Evolutionary conservation across 2,888 invertebrate genomes (phyloP).

Genomic region (Epirrita christyi): DNA sequence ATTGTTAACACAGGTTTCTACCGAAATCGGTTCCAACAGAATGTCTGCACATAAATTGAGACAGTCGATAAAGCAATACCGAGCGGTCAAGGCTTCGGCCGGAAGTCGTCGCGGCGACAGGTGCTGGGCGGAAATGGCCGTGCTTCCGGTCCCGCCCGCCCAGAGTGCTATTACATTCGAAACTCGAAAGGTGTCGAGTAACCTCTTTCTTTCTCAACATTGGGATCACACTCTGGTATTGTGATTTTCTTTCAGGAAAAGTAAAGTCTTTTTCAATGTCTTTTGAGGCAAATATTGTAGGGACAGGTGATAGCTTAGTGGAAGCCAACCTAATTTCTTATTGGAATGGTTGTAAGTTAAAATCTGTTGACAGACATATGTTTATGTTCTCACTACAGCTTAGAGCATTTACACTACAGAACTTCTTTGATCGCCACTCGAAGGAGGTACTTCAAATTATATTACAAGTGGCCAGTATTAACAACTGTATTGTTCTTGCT

Average conservation of each 20-base stretch:
- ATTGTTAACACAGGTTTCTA: conserved; percentile 11
- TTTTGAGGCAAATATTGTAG: too few relatives aligned
- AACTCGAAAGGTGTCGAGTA: conserved; percentile 33
- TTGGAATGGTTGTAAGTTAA: too few relatives aligned
- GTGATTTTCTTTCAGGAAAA: conserved; percentile 7
- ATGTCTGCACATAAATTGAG: conserved; percentile 25
- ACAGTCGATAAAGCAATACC: conserved; percentile 34
- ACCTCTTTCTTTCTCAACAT: conserved; percentile 18
- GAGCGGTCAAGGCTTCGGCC: conserved; percentile 62
- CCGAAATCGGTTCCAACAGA: conserved; percentile 14
- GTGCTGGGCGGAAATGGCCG: conserved; percentile 74
- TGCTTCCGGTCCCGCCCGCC: conserved; percentile 57
- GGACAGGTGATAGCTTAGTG: too few relatives aligned
- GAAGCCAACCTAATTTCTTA: too few relatives aligned
- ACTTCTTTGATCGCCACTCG: too few relatives aligned
- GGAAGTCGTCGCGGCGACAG: conserved; percentile 73
- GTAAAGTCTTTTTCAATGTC: background rate
- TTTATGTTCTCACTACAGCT: too few relatives aligned
- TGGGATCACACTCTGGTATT: conserved; percentile 6
- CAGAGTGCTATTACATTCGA: conserved; percentile 29
- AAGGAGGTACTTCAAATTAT: too few relatives aligned
- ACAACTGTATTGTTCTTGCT: too few relatives aligned
- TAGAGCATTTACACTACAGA: too few relatives aligned
- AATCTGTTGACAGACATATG: too few relatives aligned
- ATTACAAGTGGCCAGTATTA: too few relatives aligned